Base-by-base conservation (phyloP, 2,797 vertebrate genomes). In the Sebastes taczanowskii region DNA sequence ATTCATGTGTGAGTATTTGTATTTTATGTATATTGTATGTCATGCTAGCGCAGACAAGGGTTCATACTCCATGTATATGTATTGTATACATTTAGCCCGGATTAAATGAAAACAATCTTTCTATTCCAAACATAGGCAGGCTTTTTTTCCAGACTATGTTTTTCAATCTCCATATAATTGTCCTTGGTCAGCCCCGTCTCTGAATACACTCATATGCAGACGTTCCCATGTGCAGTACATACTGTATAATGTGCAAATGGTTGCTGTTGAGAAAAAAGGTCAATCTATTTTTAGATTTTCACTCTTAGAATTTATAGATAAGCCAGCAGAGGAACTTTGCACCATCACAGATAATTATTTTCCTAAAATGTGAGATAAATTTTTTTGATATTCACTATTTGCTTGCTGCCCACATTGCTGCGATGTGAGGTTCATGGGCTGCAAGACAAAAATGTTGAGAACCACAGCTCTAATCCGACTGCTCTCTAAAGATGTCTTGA, bases 91-190 rank as follows among this genome's bases (percentile, higher is more conserved):
- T 53, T 14, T 23, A 56, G 11, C 25, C 4, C 2, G 1, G 8
- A 66, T 49, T 52, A 20, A 52, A 67, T 52, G 7, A n/a, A 11
- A 27, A 27, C 27, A 25, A n/a, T 27, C 10, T 14, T n/a, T 68
- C 22, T n/a, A 1, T 35, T 38, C 0, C 25, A 61, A 60, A 64
- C 0, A 23, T 0, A 35, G 11, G 11, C n/a, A 7, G n/a, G 58
- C 27, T 58, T 14, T 0, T 38, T 14, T 38, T 64, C 34, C 11
- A 3, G 11, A 52, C 6, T 30, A 23, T 11, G 4, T 53, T 38
- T 64, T 23, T 34, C 61, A 34, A 8, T 27, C 49, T 55, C 18
- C 30, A 7, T 55, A n/a, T 74, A 29, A 22, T 38, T 27, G 23
- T 58, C 30, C 30, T 70, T 5, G n/a, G n/a, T 27, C 16, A 18